A percentile compares a stretch with the other conserved stretches of the same genome.
These are phyloP conservation scores for Hirundichthys speculiger DNA, from an alignment of 2,113 vertebrate genomes.

Conservation along the genomic window DNA sequence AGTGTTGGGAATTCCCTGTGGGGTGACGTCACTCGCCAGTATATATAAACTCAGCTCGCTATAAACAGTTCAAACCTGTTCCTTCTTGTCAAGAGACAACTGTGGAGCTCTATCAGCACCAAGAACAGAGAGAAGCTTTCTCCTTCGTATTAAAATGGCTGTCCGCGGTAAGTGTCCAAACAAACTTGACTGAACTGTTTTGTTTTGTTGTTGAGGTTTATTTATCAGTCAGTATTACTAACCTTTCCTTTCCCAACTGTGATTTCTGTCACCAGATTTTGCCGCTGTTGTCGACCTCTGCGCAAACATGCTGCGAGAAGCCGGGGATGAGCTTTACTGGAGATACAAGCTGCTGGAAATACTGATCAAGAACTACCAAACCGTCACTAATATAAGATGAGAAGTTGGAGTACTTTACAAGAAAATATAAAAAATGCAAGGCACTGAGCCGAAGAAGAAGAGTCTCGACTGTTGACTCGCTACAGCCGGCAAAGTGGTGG, in stretches of 20 bases:
- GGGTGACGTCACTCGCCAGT: not conserved
- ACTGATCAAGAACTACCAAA: conserved; percentile 62
- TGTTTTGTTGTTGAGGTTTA: not conserved
- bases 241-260: not conserved
- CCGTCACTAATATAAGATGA: conserved; percentile 48
- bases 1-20: conserved; percentile 39
- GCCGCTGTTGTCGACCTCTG: conserved; percentile 19
- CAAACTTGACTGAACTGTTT: not conserved
- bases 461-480: not conserved
- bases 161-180: conserved; percentile 45
- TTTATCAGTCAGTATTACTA: not conserved
- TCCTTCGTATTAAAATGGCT: conserved; percentile 35
- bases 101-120: not conserved
- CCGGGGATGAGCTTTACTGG: conserved; percentile 73
- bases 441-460: not conserved
- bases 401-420: not conserved
- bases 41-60: conserved; percentile 34
- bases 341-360: conserved; percentile 69
- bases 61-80: conserved; percentile 53
- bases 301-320: conserved; percentile 54
- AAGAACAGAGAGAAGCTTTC: not conserved
- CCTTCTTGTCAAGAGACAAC: conserved; percentile 33
- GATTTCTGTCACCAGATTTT: conserved; percentile 23
- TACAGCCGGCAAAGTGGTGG: not conserved
- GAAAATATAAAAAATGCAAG: not conserved